Base-by-base conservation (phyloP, 2,113 vertebrate genomes). In the Anolis carolinensis region DNA sequence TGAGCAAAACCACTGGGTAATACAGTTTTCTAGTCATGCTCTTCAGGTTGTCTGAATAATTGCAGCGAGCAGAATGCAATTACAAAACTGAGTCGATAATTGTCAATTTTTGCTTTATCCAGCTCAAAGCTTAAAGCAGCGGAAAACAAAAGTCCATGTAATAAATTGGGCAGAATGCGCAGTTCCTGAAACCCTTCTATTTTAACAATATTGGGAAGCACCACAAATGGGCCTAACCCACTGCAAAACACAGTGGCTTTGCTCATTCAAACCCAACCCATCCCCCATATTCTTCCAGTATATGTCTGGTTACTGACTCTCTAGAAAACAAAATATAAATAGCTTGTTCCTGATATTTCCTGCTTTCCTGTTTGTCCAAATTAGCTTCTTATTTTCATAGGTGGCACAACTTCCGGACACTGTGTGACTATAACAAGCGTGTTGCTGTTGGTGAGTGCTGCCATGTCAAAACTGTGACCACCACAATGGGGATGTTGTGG, bases 371-470 rank as follows among this genome's bases (percentile, higher is more conserved):
- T 27, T 44, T 34, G 44, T 21, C 70, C 36, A 48, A 5, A 67
- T 65, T 4, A 50, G 78, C 65, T 82, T 76, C 48, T 83, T 80
- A 82, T 73, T 90, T 86, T 91, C 5, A 62, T 87, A 98, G 98
- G 98, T 98, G 98, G 98, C 97, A 98, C 90, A 97, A 97, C 48
- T 98, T 98, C 84, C 95, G 98, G 86, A 98, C 98, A 5, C 95
- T 99, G 70, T 99, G 98, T 94, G 98, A 99, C 91, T 99, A 98
- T 93, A 99, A 97, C 95, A 99, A 98, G 95, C 96, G 98, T 89
- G 95, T 98, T 89, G 97, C 97, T 65, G 97, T 99, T 10, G 98
- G 98, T 98, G 90, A 97, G 97, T 84, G 65, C 13, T 55, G 7
- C 18, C 44, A 68, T 5, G n/a, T 65, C 16, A 18, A 55, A n/a